Conservation (phyloP, 64 coral and sea anemone species). For the Montipora foliosa region DNA sequence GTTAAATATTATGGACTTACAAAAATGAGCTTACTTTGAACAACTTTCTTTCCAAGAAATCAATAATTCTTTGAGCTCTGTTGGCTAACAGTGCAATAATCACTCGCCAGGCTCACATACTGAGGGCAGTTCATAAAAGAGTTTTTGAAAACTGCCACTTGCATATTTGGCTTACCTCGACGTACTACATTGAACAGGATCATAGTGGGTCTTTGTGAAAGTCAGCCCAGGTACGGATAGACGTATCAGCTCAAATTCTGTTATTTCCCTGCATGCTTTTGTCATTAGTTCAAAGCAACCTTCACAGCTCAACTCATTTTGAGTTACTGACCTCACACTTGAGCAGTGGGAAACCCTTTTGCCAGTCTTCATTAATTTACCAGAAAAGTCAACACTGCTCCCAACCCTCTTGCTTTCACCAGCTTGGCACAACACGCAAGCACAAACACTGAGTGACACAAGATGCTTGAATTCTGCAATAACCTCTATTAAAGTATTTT, state of each 20-base stretch:
- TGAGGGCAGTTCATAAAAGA: too few species aligned
- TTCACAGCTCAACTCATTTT: neutral
- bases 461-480: slow-evolving; percentile 25
- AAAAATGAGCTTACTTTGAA: too few species aligned
- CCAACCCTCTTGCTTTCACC: neutral
- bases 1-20: too few species aligned
- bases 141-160: neutral
- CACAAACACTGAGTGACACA: slow-evolving; percentile 12
- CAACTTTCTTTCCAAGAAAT: too few species aligned
- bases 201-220: neutral
- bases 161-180: neutral
- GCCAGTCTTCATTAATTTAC: neutral
- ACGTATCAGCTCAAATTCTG: slow-evolving; percentile 29
- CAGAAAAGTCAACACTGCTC: neutral
- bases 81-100: too few species aligned
- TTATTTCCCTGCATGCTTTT: slow-evolving; percentile 12
- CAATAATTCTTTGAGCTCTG: too few species aligned
- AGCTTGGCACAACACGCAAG: neutral
- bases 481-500: neutral
- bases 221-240: neutral
- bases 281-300: neutral
- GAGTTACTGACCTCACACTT: neutral
- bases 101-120: too few species aligned
- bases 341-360: neutral
- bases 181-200: neutral